A percentile compares a stretch with the other conserved stretches of the same genome.
phyloP scores from a whole-genome alignment of 2,797 vertebrate species.

The Oryzias dopingdopingensis region DNA sequence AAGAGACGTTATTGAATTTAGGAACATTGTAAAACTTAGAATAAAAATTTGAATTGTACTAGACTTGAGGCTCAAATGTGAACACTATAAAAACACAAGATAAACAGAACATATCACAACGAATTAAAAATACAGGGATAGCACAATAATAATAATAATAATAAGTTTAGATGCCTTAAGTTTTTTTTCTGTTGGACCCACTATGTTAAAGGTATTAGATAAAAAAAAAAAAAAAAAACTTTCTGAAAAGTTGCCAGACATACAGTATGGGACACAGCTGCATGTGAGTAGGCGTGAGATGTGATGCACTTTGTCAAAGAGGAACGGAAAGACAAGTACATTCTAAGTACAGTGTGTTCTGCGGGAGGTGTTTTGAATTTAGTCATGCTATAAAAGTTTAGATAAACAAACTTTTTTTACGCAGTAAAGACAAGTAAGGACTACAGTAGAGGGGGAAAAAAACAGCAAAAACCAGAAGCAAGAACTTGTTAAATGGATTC shows the following conservation, averaged over 20 bases:
- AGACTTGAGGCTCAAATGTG: too few species aligned
- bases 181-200: background rate
- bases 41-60: too few species aligned
- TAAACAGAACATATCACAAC: too few species aligned
- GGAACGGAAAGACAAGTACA: slow-evolving; percentile 58
- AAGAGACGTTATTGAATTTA: too few species aligned
- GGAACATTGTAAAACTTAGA: too few species aligned
- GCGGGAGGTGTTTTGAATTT: slow-evolving; percentile 23
- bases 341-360: slow-evolving; percentile 52
- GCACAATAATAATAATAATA: too few species aligned
- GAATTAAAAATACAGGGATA: too few species aligned
- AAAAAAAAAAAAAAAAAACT: slow-evolving; percentile 7
- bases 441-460: background rate
- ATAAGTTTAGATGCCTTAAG: background rate
- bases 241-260: slow-evolving; percentile 53
- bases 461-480: background rate
- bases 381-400: background rate
- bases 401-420: background rate
- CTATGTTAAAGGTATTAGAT: slow-evolving; percentile 15
- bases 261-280: slow-evolving; percentile 20
- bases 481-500: slow-evolving; percentile 2
- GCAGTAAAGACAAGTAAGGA: background rate
- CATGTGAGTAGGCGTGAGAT: slow-evolving; percentile 56
- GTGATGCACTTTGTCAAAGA: slow-evolving; percentile 44
- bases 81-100: too few species aligned